These are phyloP conservation scores for Patella ulyssiponensis DNA, from an alignment of 2,888 invertebrate genomes.

Conservation along the genomic window DNA sequence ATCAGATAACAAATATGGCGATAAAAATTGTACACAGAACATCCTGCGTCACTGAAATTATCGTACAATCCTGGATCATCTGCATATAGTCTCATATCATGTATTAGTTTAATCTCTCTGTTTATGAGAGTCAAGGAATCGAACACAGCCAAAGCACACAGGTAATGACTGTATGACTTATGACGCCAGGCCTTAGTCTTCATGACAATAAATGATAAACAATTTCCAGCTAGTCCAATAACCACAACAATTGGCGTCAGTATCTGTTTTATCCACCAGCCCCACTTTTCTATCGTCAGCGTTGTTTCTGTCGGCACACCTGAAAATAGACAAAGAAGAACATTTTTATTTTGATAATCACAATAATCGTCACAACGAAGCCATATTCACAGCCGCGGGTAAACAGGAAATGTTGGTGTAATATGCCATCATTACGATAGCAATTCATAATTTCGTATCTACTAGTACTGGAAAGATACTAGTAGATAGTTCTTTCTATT, in stretches of 20 bases:
- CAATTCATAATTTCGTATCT: too few relatives aligned
- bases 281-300: conserved; percentile 37
- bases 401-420: too few relatives aligned
- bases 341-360: too few relatives aligned
- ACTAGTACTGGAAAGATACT: too few relatives aligned
- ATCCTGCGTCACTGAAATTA: not conserved
- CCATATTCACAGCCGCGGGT: too few relatives aligned
- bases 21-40: conserved; percentile 10
- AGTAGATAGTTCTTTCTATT: too few relatives aligned
- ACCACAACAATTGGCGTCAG: conserved; percentile 55
- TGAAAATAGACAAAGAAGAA: not conserved
- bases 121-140: conserved; percentile 1
- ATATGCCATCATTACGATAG: too few relatives aligned
- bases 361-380: too few relatives aligned
- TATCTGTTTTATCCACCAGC: conserved; percentile 62
- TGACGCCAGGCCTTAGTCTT: conserved; percentile 54
- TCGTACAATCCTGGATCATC: conserved; percentile 4
- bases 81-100: not conserved
- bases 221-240: conserved; percentile 60
- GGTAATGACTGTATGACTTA: conserved; percentile 65
- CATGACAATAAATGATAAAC: conserved; percentile 59
- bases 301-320: not conserved
- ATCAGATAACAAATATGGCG: conserved; percentile 44
- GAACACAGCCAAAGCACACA: conserved; percentile 44
- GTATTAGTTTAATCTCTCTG: not conserved